phyloP scores from a whole-genome alignment of 2,888 invertebrate genomes.

The Belgica antarctica region DNA sequence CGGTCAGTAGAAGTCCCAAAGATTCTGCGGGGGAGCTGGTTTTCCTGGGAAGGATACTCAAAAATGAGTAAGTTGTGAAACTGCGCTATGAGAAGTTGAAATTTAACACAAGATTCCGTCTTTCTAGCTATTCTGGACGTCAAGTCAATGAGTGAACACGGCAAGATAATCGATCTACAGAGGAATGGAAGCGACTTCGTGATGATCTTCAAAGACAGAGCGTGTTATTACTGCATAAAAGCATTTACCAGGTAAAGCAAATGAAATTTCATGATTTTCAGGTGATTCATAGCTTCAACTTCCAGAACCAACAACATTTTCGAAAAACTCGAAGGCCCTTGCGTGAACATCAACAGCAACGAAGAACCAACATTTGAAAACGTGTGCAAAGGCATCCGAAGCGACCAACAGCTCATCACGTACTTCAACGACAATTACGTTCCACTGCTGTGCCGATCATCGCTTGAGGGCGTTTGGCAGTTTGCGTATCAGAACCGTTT shows the following conservation, averaged over 20 bases:
- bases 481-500: conserved; percentile 79
- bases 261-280: neutral
- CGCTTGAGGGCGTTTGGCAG: conserved; percentile 94
- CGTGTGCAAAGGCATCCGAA: conserved; percentile 71
- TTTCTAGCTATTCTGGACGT: conserved; percentile 84
- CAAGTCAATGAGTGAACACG: conserved; percentile 71
- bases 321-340: conserved; percentile 82
- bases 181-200: conserved; percentile 82
- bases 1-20: conserved; percentile 61
- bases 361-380: conserved; percentile 70
- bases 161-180: conserved; percentile 69
- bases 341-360: conserved; percentile 66
- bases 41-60: conserved; percentile 84
- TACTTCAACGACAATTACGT: conserved; percentile 86
- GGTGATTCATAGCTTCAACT: neutral
- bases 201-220: conserved; percentile 67
- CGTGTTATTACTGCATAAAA: conserved; percentile 82
- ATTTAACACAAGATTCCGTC: too few relatives aligned
- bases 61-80: too few relatives aligned
- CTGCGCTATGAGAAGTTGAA: too few relatives aligned
- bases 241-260: conserved; percentile 64
- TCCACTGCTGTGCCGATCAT: conserved; percentile 87
- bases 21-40: conserved; percentile 83
- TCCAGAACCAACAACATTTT: conserved; percentile 74
- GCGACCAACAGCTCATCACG: conserved; percentile 78